Conservation (phyloP, 2,888 invertebrate genomes). For the Phyllotreta striolata region DNA sequence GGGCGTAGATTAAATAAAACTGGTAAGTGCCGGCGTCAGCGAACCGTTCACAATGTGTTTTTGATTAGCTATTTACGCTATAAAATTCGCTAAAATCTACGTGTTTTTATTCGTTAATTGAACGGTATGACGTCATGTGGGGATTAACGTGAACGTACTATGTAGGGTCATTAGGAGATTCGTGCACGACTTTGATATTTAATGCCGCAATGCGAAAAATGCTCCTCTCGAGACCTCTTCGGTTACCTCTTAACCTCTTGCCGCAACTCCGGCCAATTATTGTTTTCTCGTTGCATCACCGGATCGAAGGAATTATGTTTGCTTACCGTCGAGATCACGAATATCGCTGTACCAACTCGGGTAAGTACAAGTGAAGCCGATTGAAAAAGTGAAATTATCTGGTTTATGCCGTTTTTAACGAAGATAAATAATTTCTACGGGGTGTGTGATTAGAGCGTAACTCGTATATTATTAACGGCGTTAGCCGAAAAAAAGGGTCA, state of each 20-base stretch:
- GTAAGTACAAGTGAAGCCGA: too few species aligned
- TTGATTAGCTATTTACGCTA: constrained; percentile 10
- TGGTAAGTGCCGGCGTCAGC: constrained; percentile 13
- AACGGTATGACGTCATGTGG: too few species aligned
- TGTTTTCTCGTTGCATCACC: constrained; percentile 19
- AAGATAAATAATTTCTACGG: too few species aligned
- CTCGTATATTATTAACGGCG: too few species aligned
- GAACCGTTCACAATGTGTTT: background rate
- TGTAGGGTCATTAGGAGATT: constrained; percentile 14
- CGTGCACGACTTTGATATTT: constrained; percentile 33
- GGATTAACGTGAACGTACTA: background rate
- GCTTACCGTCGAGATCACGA: constrained; percentile 18
- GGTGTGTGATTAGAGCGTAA: too few species aligned
- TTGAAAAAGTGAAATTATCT: background rate
- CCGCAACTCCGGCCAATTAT: constrained; percentile 29
- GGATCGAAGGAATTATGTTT: constrained; percentile 10
- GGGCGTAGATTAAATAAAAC: constrained; percentile 36
- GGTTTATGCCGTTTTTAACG: background rate
- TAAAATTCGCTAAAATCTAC: too few species aligned
- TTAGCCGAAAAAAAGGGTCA: too few species aligned
- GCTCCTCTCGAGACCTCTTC: constrained; percentile 28
- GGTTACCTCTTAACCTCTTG: constrained; percentile 41
- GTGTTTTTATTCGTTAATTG: too few species aligned
- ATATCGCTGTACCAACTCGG: constrained; percentile 1
- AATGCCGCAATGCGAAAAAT: constrained; percentile 9